These are phyloP conservation scores for Cataglyphis rosenhaueri DNA, from an alignment of 2,888 invertebrate genomes.

Conservation along the genomic window DNA sequence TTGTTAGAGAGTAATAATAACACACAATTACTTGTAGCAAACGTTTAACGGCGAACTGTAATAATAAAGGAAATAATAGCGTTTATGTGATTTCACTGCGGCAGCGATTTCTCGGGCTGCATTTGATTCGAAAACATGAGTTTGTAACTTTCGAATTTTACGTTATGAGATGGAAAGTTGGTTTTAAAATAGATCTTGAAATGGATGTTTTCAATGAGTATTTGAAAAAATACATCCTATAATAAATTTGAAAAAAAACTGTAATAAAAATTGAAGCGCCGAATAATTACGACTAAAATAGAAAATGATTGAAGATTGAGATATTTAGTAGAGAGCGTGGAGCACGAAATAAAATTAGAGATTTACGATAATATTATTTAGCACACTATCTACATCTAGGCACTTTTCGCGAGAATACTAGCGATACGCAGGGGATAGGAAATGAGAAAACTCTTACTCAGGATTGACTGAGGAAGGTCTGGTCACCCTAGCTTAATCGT, in stretches of 20 bases:
- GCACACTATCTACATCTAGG: neutral
- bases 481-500: conserved; percentile 68
- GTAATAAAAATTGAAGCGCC: neutral
- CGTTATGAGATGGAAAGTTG: conserved; percentile 69
- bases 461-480: conserved; percentile 43
- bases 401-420: neutral
- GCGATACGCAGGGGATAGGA: conserved; percentile 51
- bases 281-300: neutral
- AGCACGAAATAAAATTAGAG: neutral
- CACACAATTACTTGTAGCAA: conserved; percentile 37
- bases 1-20: conserved; percentile 43
- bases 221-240: conserved; percentile 51
- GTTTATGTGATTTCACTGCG: conserved; percentile 66
- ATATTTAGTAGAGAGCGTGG: neutral
- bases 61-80: conserved; percentile 43
- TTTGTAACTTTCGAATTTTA: conserved; percentile 66
- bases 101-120: conserved; percentile 57
- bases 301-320: conserved; percentile 2
- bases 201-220: conserved; percentile 66
- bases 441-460: conserved; percentile 61
- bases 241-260: conserved; percentile 24
- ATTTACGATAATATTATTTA: conserved; percentile 21
- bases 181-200: conserved; percentile 65
- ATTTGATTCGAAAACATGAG: conserved; percentile 49
- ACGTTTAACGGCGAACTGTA: conserved; percentile 44